Percentiles rank a stretch among this genome's conserved stretches.
phyloP scores from a whole-genome alignment of 2,113 vertebrate species.

The Lepidothrix coronata region DNA sequence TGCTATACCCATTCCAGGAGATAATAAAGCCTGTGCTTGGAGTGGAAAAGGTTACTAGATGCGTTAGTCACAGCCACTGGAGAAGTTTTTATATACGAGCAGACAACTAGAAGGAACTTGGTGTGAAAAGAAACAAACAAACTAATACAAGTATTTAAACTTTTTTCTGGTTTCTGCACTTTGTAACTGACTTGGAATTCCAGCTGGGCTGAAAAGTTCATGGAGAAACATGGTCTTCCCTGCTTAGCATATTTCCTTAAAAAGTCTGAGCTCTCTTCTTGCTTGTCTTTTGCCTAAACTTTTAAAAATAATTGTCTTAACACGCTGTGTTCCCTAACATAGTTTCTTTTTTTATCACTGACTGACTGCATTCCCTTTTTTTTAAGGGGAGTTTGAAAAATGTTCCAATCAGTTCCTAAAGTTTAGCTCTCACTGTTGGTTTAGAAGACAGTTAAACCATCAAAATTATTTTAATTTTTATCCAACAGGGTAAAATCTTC shows the following conservation, averaged over 20 bases:
- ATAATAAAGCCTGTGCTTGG: background rate
- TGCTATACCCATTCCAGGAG: background rate
- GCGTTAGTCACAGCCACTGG: background rate
- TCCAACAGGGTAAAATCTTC: background rate
- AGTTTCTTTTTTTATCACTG: background rate
- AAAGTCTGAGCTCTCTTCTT: background rate
- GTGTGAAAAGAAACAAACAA: background rate
- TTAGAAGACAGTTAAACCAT: background rate
- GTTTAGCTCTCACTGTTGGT: background rate
- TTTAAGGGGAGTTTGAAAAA: background rate
- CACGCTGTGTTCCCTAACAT: background rate
- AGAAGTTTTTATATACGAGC: background rate
- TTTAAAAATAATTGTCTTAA: constrained; percentile 1
- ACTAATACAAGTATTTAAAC: background rate
- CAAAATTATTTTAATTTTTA: background rate
- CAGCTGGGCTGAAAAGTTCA: background rate
- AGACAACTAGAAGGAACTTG: background rate
- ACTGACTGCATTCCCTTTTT: background rate
- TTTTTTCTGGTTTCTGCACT: background rate
- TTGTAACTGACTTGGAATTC: background rate
- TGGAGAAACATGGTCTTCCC: background rate
- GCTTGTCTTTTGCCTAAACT: background rate
- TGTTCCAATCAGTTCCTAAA: background rate
- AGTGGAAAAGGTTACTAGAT: background rate
- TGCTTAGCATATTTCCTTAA: background rate